Evolutionary conservation across 2,797 vertebrate species (phyloP).

Genomic region (Anisognathus igniventris): DNA sequence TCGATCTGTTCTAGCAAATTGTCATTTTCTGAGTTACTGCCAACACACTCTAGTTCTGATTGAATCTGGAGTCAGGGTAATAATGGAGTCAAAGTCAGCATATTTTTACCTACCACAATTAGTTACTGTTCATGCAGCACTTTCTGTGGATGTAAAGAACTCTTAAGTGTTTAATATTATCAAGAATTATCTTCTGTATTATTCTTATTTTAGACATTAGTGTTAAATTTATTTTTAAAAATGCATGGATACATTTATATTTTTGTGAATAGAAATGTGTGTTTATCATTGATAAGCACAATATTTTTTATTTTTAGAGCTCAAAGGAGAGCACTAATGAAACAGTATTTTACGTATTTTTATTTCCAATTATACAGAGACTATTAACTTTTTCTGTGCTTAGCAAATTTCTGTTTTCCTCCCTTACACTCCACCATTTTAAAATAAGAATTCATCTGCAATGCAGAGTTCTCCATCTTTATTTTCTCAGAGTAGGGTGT

Average conservation of each 20-base stretch:
- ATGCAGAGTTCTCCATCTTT: constrained; percentile 35
- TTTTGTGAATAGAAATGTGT: neutral
- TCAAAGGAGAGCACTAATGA: neutral
- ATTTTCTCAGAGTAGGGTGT: neutral
- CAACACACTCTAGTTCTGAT: neutral
- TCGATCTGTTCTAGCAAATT: neutral
- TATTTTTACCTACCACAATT: constrained; percentile 21
- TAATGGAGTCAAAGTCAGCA: constrained; percentile 30
- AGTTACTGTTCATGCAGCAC: neutral
- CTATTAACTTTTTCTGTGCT: neutral
- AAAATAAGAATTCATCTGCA: constrained; percentile 24
- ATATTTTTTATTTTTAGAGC: neutral
- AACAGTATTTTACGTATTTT: neutral
- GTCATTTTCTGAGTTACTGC: neutral
- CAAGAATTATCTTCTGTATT: neutral
- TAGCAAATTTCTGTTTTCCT: neutral
- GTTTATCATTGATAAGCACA: neutral
- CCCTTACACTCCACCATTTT: neutral
- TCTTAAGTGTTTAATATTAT: neutral
- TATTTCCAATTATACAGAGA: neutral
- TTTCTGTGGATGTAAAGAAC: constrained; percentile 1
- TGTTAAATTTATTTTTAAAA: neutral
- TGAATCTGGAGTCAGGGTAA: neutral
- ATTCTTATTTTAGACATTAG: neutral
- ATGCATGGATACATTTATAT: neutral